Base-by-base conservation (phyloP, 2,888 invertebrate genomes). In the Drymonia ruficornis region DNA sequence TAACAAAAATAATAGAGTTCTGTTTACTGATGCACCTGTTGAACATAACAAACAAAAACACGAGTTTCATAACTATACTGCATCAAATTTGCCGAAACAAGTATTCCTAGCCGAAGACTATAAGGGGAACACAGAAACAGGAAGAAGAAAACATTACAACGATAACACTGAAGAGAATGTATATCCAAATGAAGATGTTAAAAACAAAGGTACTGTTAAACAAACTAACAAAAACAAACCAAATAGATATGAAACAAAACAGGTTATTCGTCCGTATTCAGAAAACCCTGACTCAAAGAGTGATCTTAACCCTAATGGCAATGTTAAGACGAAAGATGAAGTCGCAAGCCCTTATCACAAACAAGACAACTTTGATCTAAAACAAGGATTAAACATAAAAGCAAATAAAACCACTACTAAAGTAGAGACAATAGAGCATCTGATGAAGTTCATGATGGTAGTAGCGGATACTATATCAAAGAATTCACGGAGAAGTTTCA, bases 381-480 rank as follows among this genome's bases (percentile, higher is more conserved):
- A 12, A 34, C 11, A 34, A 36, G 13, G 13, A 13, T 11, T 42
- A 18, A 42, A 42, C 9, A 42, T 40, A 31, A 31, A 31, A 31
- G 31, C 31, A 9, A 31, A 31, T 31, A 31, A 0, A 5, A 18
- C 49, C 29, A 54, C 50, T 52, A 51, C 23, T 34, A 53, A 56
- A 56, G 61, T 53, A 0, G 81, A 80, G 36, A 73, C 81, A 16
- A 71, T 88, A 59, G 81, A 84, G 44, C 81, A 78, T 36, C 54
- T 93, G 34, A 54, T 84, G 52, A 87, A 84, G 50, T 76, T 91
- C 38, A 66, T 91, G 58, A 87, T 81, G 72, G 67, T 84, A 0
- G 84, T 93, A 0, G 75, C 91, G 1, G 84, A 89, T n/a, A 87
- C 86, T 0, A 88, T 93, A 65, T 77, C 84, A 0, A 81, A 67